A percentile compares a stretch with the other conserved stretches of the same genome.
Evolutionary conservation across 1,140 invertebrate species (phyloP).

Genomic region (Drosophila eugracilis): DNA sequence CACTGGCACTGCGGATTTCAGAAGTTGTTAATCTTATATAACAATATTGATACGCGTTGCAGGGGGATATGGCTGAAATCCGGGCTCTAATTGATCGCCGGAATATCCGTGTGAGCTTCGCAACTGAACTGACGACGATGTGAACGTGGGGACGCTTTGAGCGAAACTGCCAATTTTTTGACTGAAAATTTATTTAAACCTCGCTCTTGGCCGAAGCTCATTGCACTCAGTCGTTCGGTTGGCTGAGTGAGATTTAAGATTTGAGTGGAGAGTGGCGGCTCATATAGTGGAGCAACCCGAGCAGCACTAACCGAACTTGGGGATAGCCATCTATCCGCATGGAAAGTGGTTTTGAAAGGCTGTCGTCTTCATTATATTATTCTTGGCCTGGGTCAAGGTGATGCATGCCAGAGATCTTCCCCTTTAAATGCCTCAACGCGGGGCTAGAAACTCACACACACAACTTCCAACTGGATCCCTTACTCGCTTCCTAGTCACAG

Average conservation of each 20-base stretch:
- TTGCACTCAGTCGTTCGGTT: constrained; percentile 43
- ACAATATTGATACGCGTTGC: constrained; percentile 37
- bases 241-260: constrained; percentile 39
- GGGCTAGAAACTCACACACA: no score
- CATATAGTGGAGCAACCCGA: constrained; percentile 12
- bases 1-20: constrained; percentile 50
- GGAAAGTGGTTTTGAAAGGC: constrained; percentile 31
- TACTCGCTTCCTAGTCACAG: constrained; percentile 2
- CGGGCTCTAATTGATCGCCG: constrained; percentile 44
- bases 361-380: constrained; percentile 21
- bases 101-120: constrained; percentile 49
- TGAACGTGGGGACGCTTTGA: constrained; percentile 77
- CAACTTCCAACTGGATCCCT: no score
- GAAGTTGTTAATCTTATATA: constrained; percentile 53
- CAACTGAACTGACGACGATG: constrained; percentile 59
- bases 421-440: constrained; percentile 8
- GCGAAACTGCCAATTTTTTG: constrained; percentile 76
- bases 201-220: constrained; percentile 41
- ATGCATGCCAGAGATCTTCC: constrained; percentile 27
- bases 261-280: constrained; percentile 11
- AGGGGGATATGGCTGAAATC: constrained; percentile 5
- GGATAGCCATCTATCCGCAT: constrained; percentile 12
- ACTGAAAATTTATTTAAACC: constrained; percentile 83
- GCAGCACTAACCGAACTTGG: background rate
- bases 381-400: constrained; percentile 47